These are phyloP conservation scores for Protonibea diacanthus DNA, from an alignment of 2,797 vertebrate species.

Conservation along the genomic window DNA sequence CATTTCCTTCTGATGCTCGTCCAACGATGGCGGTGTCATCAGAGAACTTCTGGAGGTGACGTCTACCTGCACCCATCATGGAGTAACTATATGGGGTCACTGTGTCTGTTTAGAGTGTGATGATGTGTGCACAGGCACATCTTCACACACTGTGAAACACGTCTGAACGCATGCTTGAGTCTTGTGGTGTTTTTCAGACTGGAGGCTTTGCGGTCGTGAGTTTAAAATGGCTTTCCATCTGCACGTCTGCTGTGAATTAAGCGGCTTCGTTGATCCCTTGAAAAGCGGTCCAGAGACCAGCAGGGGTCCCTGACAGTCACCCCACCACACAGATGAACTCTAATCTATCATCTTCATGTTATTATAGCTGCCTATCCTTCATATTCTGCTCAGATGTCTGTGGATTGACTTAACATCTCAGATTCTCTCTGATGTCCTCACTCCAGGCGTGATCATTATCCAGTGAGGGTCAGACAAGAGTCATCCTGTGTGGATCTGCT, in stretches of 20 bases:
- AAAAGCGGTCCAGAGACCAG: not conserved
- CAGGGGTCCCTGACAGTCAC: not conserved
- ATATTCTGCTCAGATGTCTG: conserved; percentile 24
- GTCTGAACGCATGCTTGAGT: not conserved
- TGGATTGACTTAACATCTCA: conserved; percentile 12
- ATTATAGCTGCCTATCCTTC: not conserved
- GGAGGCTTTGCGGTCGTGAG: conserved; percentile 8
- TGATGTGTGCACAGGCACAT: not conserved
- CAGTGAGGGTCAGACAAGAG: conserved; percentile 19
- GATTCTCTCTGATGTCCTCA: conserved; percentile 29
- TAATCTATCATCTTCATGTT: not conserved
- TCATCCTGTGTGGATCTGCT: conserved; percentile 1
- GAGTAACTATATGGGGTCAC: too few species aligned
- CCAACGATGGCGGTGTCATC: too few species aligned
- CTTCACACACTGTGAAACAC: not conserved
- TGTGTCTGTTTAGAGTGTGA: too few species aligned
- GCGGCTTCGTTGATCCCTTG: not conserved
- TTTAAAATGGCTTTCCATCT: conserved; percentile 14
- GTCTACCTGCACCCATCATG: too few species aligned
- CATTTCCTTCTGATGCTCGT: too few species aligned
- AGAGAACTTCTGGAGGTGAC: too few species aligned
- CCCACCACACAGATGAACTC: conserved; percentile 4
- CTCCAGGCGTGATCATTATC: conserved; percentile 23
- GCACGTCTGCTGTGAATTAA: conserved; percentile 37
- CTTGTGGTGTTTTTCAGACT: not conserved